phyloP scores from a whole-genome alignment of 2,797 vertebrate genomes.

The Rhinatrema bivittatum region DNA sequence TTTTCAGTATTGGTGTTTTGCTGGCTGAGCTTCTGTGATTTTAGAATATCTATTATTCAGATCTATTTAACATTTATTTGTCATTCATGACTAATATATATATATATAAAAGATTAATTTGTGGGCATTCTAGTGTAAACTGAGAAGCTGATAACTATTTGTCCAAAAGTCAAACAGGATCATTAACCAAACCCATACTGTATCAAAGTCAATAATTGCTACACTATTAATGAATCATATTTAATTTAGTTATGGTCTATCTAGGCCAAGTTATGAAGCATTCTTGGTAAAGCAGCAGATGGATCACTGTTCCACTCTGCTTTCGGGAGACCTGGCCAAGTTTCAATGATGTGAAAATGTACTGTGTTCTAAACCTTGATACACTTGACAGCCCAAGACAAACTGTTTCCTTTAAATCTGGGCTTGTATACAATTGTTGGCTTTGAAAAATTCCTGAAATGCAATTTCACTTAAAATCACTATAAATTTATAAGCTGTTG shows the following conservation, averaged over 20 bases:
- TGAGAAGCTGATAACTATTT: no score
- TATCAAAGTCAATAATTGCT: not conserved
- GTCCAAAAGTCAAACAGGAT: no score
- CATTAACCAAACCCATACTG: no score
- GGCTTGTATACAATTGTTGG: slow-evolving; percentile 41
- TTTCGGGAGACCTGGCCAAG: slow-evolving; percentile 30
- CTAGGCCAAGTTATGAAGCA: no score
- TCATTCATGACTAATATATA: no score
- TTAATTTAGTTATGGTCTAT: no score
- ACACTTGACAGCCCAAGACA: slow-evolving; percentile 48
- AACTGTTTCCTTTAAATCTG: slow-evolving; percentile 52
- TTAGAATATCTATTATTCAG: no score
- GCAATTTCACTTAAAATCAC: slow-evolving; percentile 47
- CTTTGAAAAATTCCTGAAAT: slow-evolving; percentile 51
- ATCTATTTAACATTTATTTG: no score
- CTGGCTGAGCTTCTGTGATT: no score
- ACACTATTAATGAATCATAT: slow-evolving; percentile 4
- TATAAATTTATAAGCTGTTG: slow-evolving; percentile 54
- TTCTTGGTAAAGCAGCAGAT: slow-evolving; percentile 31
- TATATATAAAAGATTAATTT: no score
- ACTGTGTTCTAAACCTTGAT: slow-evolving; percentile 40
- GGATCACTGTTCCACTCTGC: slow-evolving; percentile 20
- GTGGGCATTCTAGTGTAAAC: no score
- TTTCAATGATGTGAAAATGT: slow-evolving; percentile 33
- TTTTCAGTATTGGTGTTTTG: no score